Conservation (phyloP, 2,797 vertebrate genomes). For the Mormyrus proboscirostris region DNA sequence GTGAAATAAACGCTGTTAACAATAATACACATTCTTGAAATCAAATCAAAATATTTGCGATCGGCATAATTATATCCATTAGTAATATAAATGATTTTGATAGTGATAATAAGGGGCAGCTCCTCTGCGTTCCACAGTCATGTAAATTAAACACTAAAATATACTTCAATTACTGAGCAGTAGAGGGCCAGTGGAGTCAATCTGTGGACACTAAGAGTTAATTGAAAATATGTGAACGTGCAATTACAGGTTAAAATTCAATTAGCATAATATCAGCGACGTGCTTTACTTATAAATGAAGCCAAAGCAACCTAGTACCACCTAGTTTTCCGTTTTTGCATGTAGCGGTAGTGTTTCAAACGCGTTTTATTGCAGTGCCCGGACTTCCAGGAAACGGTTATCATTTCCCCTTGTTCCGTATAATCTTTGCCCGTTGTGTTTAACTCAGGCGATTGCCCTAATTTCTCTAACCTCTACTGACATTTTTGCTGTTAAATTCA, state of each 20-base stretch:
- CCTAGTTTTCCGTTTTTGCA: background rate
- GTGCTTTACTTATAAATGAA: slow-evolving; percentile 21
- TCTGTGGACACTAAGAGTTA: slow-evolving; percentile 9
- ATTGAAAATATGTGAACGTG: slow-evolving; percentile 19
- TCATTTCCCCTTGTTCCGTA: slow-evolving; percentile 3
- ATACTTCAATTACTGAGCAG: background rate
- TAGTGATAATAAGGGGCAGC: background rate
- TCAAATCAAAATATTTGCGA: background rate
- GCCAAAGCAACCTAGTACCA: background rate
- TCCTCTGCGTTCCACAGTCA: background rate
- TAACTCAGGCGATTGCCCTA: slow-evolving; percentile 1
- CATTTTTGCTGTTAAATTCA: slow-evolving; percentile 12
- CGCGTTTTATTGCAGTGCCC: slow-evolving; percentile 17
- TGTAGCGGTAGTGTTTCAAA: slow-evolving; percentile 6
- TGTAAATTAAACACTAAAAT: slow-evolving; percentile 4
- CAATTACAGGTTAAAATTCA: slow-evolving; percentile 23
- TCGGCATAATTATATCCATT: slow-evolving; percentile 2
- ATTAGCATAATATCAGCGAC: slow-evolving; percentile 5
- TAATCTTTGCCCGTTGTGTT: background rate
- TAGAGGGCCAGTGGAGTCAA: background rate
- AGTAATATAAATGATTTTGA: slow-evolving; percentile 11
- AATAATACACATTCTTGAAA: background rate
- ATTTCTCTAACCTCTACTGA: slow-evolving; percentile 13
- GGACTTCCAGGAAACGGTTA: background rate
- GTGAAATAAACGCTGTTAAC: background rate